Base-by-base conservation (phyloP, 2,888 invertebrate species). In the Neoitamus cyanurus region DNA sequence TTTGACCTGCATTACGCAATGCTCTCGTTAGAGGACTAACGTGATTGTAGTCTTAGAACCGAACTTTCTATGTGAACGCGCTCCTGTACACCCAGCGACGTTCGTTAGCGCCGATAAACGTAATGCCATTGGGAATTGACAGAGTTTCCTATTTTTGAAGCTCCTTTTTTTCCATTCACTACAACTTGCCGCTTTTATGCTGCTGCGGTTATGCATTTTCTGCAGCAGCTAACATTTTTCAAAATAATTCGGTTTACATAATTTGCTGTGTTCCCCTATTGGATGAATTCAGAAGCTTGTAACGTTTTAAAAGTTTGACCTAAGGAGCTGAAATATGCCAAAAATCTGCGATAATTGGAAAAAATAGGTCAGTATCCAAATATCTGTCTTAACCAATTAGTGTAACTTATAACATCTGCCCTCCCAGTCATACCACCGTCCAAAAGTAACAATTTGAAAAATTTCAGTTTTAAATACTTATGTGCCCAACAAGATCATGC, bases 1-100 rank as follows among this genome's bases (percentile, higher is more conserved):
- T 77, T 42, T 25, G 46, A 46, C 46, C 77, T 77, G 77, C 9
- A 77, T 77, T 77, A 77, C 77, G 77, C 77, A 77, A 77, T 28
- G 13, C 6, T 28, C 42, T 77, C 42, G 77, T 77, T 77, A 77
- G 25, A n/a, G 58, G 20, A 13, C 58, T 58, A 58, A 58, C 58
- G 58, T 20, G 58, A 58, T 58, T 58, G 58, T 58, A 58, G 58
- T 58, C 58, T 58, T 58, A 58, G 58, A 58, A 58, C 58, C 25
- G 6, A 58, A 58, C 58, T 58, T 25, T 58, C 25, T 20, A 58
- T 58, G 58, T 58, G 58, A 20, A 58, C 20, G 20, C 58, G 58
- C 25, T 58, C 25, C 58, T 20, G 25, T 58, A 20, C 42, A n/a
- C 34, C n/a, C 20, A 42, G 4, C 31, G 37, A 46, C 25, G 37